Conservation (phyloP, 2,113 vertebrate genomes). For the Hylia prasina region DNA sequence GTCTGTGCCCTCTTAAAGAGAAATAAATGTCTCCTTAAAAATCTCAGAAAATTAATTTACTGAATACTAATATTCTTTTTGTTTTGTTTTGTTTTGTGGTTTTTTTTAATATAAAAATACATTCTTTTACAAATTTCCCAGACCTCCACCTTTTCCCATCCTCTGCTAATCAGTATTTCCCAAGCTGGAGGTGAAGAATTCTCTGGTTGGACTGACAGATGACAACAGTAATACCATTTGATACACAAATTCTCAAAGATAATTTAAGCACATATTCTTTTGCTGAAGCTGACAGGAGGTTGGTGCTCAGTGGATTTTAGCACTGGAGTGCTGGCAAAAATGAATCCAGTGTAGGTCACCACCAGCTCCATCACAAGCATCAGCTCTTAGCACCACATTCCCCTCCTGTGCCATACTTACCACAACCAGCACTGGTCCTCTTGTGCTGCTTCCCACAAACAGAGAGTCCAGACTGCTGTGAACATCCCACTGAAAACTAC, state of each 20-base stretch:
- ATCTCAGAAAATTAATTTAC: neutral
- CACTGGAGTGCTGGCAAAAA: neutral
- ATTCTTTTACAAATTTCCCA: neutral
- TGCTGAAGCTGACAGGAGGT: neutral
- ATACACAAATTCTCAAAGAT: neutral
- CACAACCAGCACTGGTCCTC: fast-evolving
- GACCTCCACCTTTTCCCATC: neutral
- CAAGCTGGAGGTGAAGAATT: neutral
- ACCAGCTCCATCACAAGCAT: neutral
- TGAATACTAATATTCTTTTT: neutral
- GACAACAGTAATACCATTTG: neutral
- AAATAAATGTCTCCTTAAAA: neutral
- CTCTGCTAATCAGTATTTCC: neutral
- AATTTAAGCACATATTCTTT: neutral
- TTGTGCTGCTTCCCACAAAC: neutral
- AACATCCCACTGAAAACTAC: neutral
- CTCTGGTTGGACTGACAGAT: neutral
- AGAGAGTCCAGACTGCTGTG: neutral
- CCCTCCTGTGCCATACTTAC: fast-evolving
- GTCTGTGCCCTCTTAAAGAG: neutral
- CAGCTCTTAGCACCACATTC: neutral
- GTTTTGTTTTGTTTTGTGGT: neutral
- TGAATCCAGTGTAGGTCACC: neutral
- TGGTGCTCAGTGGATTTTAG: neutral
- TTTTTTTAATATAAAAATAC: neutral